A percentile compares a stretch with the other conserved stretches of the same genome.
Conservation (phyloP, 2,888 invertebrate genomes). For the Malthinus seriepunctatus region DNA sequence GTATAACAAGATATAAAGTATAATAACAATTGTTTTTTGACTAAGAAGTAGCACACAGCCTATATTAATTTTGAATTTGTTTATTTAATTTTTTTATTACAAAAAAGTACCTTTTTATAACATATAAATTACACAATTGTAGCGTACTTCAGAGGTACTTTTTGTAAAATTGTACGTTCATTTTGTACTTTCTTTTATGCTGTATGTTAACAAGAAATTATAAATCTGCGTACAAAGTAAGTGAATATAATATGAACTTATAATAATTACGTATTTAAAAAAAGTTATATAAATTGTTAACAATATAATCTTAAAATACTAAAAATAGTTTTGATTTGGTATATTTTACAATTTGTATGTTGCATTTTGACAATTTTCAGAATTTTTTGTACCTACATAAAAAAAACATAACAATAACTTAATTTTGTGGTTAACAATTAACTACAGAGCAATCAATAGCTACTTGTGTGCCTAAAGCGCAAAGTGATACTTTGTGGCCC, state of each 20-base stretch:
- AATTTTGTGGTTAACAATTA: conserved; percentile 1
- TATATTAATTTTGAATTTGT: conserved; percentile 32
- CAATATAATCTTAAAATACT: conserved; percentile 12
- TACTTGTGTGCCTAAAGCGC: too few relatives aligned
- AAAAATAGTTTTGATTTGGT: conserved; percentile 17
- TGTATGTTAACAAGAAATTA: conserved; percentile 11
- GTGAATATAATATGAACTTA: conserved; percentile 6
- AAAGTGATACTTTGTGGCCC: too few relatives aligned
- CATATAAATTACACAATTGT: not conserved
- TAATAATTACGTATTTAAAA: conserved; percentile 22
- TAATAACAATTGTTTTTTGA: conserved; percentile 43
- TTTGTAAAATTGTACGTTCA: not conserved
- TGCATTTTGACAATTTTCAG: not conserved
- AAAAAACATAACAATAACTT: conserved; percentile 3
- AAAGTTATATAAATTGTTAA: conserved; percentile 5
- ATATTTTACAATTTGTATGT: conserved; percentile 3
- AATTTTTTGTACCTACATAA: not conserved
- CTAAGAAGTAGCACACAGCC: conserved; percentile 51
- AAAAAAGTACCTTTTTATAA: not conserved
- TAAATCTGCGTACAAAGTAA: not conserved
- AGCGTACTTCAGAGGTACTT: not conserved
- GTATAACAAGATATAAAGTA: conserved; percentile 42
- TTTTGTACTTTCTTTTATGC: conserved; percentile 11
- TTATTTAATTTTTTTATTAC: conserved; percentile 2
- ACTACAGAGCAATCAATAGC: not conserved